phyloP scores from a whole-genome alignment of 2,113 vertebrate species.

The Ciconia boyciana region DNA sequence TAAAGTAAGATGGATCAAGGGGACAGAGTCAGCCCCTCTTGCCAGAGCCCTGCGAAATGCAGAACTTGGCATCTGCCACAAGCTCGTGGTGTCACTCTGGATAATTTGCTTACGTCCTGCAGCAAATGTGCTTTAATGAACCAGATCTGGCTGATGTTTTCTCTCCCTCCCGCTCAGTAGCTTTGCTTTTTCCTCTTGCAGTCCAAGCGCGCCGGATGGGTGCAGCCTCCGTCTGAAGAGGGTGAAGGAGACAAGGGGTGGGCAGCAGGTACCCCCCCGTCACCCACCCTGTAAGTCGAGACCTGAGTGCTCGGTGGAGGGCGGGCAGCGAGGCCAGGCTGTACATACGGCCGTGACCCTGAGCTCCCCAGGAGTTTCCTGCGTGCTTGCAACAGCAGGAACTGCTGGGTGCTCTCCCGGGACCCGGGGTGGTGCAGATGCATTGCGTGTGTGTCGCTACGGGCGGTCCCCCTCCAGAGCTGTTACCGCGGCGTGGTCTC shows the following conservation, averaged over 20 bases:
- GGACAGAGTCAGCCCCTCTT: neutral
- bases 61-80: neutral
- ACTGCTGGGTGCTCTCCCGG: neutral
- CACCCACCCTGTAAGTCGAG: neutral
- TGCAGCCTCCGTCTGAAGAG: neutral
- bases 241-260: neutral
- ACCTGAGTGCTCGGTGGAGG: neutral
- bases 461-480: neutral
- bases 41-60: neutral
- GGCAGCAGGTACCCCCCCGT: neutral
- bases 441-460: fast-evolving
- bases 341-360: fast-evolving
- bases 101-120: neutral
- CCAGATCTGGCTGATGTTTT: neutral
- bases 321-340: neutral
- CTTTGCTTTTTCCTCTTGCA: neutral
- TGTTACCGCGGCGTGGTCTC: fast-evolving
- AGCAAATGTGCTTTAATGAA: neutral
- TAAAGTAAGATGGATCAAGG: neutral
- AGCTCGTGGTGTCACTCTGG: neutral
- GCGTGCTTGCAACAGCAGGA: neutral
- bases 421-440: fast-evolving
- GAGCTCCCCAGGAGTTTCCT: neutral
- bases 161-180: neutral
- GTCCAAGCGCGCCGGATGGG: fast-evolving